Base-by-base conservation (phyloP, 2,888 invertebrate species). In the Silvanus unidentatus region DNA sequence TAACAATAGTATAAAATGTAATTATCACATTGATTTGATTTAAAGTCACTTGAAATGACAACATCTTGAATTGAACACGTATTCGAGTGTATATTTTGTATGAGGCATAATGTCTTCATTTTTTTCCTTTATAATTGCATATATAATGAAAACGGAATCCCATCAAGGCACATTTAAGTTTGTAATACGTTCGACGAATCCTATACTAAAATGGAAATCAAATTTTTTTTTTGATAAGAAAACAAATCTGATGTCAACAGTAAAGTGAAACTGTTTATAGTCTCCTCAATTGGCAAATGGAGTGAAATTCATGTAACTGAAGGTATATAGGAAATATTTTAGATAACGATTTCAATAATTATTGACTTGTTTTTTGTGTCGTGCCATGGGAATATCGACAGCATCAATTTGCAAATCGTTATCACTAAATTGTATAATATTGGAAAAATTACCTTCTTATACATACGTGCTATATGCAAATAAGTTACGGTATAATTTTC, bases 11-110 rank as follows among this genome's bases (percentile, higher is more conserved):
- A 32, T 8, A 8, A 32, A 32, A 32, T 32, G 32, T 32, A 8
- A 5, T 32, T 4, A 12, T 12, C 4, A 8, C 13, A 32, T 9
- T 12, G 3, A n/a, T 32, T 32, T 32, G 32, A 32, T 32, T 32
- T 9, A 32, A 32, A 32, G 32, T n/a, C n/a, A 32, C 32, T 32
- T 32, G 32, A n/a, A n/a, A n/a, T n/a, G n/a, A n/a, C 32, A 32
- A 8, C 10, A 3, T 9, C 10, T n/a, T 32, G n/a, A 32, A 12
- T 5, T 5, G 11, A 32, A 8, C 5, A 32, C 8, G 3, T 22
- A 22, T 22, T 22, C 22, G 8, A 22, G 8, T 22, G 8, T 22
- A 8, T 22, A 22, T 22, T 22, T 22, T 22, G 22, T 22, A 8
- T 8, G 8, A 22, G 22, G 22, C 22, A 5, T 22, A 22, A 22